Conservation (phyloP, 64 coral and sea anemone species). For the Orbicella faveolata region DNA sequence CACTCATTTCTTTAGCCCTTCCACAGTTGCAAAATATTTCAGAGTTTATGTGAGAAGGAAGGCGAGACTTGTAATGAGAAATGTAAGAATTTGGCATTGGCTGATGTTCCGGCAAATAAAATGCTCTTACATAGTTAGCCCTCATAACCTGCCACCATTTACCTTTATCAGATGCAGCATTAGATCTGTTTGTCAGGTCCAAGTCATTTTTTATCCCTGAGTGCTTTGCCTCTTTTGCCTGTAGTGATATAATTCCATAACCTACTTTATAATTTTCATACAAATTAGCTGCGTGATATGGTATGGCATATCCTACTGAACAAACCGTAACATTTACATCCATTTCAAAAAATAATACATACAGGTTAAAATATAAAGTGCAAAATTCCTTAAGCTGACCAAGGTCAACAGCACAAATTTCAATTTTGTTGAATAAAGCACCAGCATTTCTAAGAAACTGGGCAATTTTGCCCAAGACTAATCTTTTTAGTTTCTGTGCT, state of each 20-base stretch:
- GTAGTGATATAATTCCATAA: slow-evolving; percentile 26
- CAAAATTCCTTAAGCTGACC: too few relatives aligned
- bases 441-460: too few relatives aligned
- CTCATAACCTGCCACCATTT: slow-evolving; percentile 67
- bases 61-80: background rate
- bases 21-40: slow-evolving; percentile 14
- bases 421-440: too few relatives aligned
- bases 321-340: background rate
- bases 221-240: slow-evolving; percentile 46
- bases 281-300: slow-evolving; percentile 6
- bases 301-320: slow-evolving; percentile 7
- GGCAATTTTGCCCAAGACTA: too few relatives aligned
- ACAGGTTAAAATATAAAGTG: too few relatives aligned
- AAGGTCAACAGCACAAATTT: too few relatives aligned
- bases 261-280: slow-evolving; percentile 9
- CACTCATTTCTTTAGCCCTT: background rate
- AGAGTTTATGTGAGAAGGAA: slow-evolving; percentile 24
- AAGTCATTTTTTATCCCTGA: slow-evolving; percentile 47
- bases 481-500: too few relatives aligned
- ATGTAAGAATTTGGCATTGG: slow-evolving; percentile 18
- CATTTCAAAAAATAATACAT: too few relatives aligned
- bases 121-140: slow-evolving; percentile 54
- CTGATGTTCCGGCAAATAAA: slow-evolving; percentile 58
- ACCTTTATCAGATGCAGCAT: background rate
- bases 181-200: slow-evolving; percentile 37